phyloP scores from a whole-genome alignment of 2,797 vertebrate species.

The Tragelaphus oryx region DNA sequence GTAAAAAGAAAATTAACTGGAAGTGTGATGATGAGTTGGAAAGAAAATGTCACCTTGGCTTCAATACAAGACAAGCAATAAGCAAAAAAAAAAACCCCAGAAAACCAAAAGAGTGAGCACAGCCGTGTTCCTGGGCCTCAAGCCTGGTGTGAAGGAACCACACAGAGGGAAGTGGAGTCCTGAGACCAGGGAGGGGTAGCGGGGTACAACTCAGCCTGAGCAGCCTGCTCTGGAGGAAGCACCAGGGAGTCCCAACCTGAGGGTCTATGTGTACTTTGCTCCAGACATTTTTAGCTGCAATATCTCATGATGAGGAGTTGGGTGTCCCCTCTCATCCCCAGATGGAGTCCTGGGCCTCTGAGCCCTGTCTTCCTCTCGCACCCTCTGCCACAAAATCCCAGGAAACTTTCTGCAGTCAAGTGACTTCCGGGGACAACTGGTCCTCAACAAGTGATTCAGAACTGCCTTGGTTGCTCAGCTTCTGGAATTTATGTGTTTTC shows the following conservation, averaged over 20 bases:
- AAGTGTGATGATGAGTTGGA: background rate
- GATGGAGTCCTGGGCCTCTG: background rate
- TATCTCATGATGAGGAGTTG: background rate
- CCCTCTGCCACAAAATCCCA: background rate
- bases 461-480: background rate
- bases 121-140: background rate
- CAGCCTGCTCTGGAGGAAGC: background rate
- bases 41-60: background rate
- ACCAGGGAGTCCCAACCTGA: background rate
- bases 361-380: background rate
- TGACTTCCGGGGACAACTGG: background rate
- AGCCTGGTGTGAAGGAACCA: background rate
- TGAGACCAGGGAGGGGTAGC: background rate
- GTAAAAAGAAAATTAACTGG: constrained; percentile 27
- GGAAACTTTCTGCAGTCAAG: background rate
- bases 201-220: background rate
- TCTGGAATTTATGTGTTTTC: background rate
- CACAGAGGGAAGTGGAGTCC: background rate
- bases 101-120: background rate
- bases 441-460: background rate
- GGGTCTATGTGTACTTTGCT: background rate
- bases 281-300: background rate
- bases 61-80: background rate
- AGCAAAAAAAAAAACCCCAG: background rate
- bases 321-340: background rate